Evolutionary conservation across 2,888 invertebrate species (phyloP).

Genomic region (Thecocarcelia acutangulata): DNA sequence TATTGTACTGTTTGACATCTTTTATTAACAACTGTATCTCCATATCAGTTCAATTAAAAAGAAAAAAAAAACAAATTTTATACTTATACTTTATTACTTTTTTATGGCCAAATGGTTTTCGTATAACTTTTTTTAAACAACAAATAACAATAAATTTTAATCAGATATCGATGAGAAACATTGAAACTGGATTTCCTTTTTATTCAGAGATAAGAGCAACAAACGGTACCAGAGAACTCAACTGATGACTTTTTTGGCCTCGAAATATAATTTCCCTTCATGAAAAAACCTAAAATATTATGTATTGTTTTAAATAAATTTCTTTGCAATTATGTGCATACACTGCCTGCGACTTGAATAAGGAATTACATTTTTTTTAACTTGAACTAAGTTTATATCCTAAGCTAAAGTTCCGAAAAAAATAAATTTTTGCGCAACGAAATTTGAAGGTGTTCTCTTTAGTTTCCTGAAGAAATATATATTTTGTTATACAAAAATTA

Average conservation of each 20-base stretch:
- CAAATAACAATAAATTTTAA: conserved; percentile 45
- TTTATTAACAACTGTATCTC: conserved; percentile 18
- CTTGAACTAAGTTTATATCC: too few species aligned
- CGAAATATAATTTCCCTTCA: conserved; percentile 3
- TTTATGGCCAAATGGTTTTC: conserved; percentile 36
- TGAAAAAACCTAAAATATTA: conserved; percentile 1
- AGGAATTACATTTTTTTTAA: too few species aligned
- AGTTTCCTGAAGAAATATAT: too few species aligned
- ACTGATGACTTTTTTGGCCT: conserved; percentile 1
- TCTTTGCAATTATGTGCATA: too few species aligned
- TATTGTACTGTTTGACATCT: not conserved
- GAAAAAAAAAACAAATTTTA: conserved; percentile 15
- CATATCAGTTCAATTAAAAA: conserved; percentile 29
- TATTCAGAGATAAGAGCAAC: conserved; percentile 9
- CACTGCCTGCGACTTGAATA: too few species aligned
- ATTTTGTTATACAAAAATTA: too few species aligned
- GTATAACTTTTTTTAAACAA: conserved; percentile 27
- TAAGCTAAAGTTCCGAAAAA: too few species aligned
- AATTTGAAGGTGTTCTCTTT: too few species aligned
- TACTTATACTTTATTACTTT: conserved; percentile 31
- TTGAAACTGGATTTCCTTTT: conserved; percentile 41
- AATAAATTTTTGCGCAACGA: too few species aligned
- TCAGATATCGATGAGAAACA: conserved; percentile 40
- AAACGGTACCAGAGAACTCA: conserved; percentile 5
- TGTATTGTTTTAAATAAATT: not conserved